Conservation (phyloP, 2,888 invertebrate genomes). For the Gnatocerus cornutus region DNA sequence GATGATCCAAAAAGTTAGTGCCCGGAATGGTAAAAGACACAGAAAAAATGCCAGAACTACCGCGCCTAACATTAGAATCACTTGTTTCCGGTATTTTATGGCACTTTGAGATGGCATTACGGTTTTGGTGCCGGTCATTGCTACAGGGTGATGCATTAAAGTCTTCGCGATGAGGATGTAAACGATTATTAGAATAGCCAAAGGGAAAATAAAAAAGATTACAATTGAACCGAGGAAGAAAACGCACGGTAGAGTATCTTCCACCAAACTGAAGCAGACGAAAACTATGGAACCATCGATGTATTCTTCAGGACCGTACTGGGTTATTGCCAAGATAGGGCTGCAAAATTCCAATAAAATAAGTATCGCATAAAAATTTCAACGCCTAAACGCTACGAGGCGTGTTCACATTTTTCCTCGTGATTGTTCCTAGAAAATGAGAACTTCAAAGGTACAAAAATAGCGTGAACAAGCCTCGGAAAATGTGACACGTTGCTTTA, state of each 20-base stretch:
- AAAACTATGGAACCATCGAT: constrained; percentile 82
- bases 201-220: constrained; percentile 89
- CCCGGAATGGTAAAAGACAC: constrained; percentile 91
- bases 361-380: constrained; percentile 12
- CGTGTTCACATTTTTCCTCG: constrained; percentile 8
- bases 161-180: constrained; percentile 91
- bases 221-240: constrained; percentile 88
- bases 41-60: constrained; percentile 93
- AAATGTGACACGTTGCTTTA: constrained; percentile 58
- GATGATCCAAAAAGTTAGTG: constrained; percentile 90
- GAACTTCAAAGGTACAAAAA: constrained; percentile 30
- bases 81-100: constrained; percentile 84
- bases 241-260: constrained; percentile 83
- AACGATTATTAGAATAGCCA: constrained; percentile 84
- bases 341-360: constrained; percentile 73
- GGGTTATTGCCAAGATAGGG: constrained; percentile 88
- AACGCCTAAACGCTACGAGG: background rate
- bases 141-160: constrained; percentile 83
- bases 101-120: constrained; percentile 74
- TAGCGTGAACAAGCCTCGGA: constrained; percentile 20
- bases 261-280: constrained; percentile 87
- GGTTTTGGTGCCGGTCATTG: constrained; percentile 76
- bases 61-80: constrained; percentile 91
- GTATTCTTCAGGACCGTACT: constrained; percentile 82
- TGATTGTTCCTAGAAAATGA: background rate